Conservation (phyloP, 2,797 vertebrate genomes). For the Botia almorhae region DNA sequence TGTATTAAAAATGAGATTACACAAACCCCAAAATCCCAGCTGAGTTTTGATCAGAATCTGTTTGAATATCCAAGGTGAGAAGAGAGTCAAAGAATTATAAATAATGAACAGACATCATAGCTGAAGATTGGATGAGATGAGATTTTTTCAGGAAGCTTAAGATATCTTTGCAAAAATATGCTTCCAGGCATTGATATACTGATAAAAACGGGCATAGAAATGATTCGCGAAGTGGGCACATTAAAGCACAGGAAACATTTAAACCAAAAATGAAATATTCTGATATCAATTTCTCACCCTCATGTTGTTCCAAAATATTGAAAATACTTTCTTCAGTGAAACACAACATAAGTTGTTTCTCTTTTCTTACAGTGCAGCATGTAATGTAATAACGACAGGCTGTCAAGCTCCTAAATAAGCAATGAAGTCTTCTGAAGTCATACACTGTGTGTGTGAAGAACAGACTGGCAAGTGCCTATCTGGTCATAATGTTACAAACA, state of each 20-base stretch:
- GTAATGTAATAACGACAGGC: not conserved
- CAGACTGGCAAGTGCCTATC: too few species aligned
- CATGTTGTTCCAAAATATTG: not conserved
- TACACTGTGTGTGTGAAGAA: too few species aligned
- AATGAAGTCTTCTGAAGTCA: not conserved
- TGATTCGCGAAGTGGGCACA: not conserved
- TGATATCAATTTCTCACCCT: too few species aligned
- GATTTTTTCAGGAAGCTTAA: not conserved
- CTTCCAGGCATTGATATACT: not conserved
- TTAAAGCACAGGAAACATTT: not conserved
- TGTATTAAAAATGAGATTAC: slow-evolving; percentile 1
- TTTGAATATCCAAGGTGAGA: slow-evolving; percentile 11
- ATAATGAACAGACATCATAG: not conserved
- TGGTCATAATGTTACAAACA: too few species aligned
- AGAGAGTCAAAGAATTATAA: slow-evolving; percentile 4
- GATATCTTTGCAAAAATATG: not conserved
- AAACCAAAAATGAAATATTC: too few species aligned
- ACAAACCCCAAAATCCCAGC: slow-evolving; percentile 13
- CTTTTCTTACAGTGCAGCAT: not conserved
- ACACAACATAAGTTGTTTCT: not conserved
- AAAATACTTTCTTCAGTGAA: not conserved
- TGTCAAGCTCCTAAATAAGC: not conserved
- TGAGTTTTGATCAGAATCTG: slow-evolving; percentile 26
- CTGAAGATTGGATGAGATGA: not conserved
- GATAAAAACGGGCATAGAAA: not conserved